Evolutionary conservation across 2,113 vertebrate genomes (phyloP), one percentile per base, ranked within the genome.

Genomic region (Nothobranchius kuhntae): DNA sequence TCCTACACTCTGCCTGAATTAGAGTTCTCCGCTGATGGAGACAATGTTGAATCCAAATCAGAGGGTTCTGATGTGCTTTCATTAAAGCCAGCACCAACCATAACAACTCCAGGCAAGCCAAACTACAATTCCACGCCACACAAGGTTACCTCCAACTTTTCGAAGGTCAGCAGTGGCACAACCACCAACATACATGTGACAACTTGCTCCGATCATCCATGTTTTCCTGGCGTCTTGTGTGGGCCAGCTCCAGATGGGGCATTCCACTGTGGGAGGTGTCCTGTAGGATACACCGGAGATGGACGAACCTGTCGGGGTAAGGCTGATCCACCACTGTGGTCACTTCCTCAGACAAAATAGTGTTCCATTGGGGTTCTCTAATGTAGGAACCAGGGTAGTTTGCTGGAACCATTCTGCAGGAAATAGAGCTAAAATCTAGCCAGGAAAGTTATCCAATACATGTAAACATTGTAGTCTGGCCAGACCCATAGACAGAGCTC

Each of bases 301-400:
- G 94, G 94, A 68, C 78, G 46, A 10, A 68, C 38, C 0, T 95
- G 94, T 82, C 86, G 91, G 91, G 94, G 93, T 95, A 86, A 35
- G 21, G 9, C 61, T n/a, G 36, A 56, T 9, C 30, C 30, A 8
- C 35, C 15, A 13, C 3, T 4, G 14, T 47, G 45, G 11, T 5
- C 45, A 46, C 45, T 38, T 38, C 21, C 21, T 21, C 21, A 21
- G 21, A 21, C 21, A 21, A 21, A 21, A 21, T 21, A 7, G 36
- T 40, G 38, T 40, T 40, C 6, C 9, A 40, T 7, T 1, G 38
- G 4, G 38, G 7, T 7, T 40, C 9, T 40, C 6, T 9, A 40
- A 7, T 40, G 6, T 40, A 40, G 38, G 38, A 40, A 40, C 38
- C 38, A 40, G 38, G 9, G 38, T 40, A 8, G 38, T 40, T 40